Evolutionary conservation across 1,140 invertebrate species (phyloP).

Genomic region (Mizuhopecten yessoensis): DNA sequence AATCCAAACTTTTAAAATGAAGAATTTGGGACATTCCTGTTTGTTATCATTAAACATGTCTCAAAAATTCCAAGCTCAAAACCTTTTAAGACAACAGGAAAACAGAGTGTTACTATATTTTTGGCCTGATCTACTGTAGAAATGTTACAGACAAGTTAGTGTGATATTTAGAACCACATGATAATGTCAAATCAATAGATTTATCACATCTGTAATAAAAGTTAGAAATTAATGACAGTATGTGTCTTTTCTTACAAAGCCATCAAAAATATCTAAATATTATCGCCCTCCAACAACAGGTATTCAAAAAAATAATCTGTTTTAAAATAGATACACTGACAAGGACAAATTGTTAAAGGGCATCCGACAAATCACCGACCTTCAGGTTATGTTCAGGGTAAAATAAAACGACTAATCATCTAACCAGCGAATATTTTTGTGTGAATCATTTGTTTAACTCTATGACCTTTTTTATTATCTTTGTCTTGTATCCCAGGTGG

Average conservation of each 20-base stretch:
- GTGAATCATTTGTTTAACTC: not conserved
- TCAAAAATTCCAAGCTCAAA: not conserved
- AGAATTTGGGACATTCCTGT: not conserved
- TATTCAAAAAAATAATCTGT: not conserved
- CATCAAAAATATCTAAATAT: conserved; percentile 29
- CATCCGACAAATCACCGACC: not conserved
- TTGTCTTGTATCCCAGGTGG: not conserved
- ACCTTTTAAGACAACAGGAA: not conserved
- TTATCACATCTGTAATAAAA: not conserved
- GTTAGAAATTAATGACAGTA: not conserved
- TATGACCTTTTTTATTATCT: not conserved
- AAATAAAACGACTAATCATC: not conserved
- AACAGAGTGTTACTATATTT: not conserved
- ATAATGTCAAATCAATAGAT: not conserved
- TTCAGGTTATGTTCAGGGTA: not conserved
- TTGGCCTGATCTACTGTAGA: not conserved
- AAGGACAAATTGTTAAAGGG: not conserved
- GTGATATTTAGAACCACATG: not conserved
- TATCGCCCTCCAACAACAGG: not conserved
- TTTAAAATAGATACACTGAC: not conserved
- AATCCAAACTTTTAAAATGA: not conserved
- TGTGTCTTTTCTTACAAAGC: not conserved
- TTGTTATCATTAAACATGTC: not conserved
- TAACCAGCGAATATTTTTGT: not conserved
- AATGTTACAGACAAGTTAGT: not conserved